Base-by-base conservation (phyloP, 2,113 vertebrate species). In the Microtus richardsoni region DNA sequence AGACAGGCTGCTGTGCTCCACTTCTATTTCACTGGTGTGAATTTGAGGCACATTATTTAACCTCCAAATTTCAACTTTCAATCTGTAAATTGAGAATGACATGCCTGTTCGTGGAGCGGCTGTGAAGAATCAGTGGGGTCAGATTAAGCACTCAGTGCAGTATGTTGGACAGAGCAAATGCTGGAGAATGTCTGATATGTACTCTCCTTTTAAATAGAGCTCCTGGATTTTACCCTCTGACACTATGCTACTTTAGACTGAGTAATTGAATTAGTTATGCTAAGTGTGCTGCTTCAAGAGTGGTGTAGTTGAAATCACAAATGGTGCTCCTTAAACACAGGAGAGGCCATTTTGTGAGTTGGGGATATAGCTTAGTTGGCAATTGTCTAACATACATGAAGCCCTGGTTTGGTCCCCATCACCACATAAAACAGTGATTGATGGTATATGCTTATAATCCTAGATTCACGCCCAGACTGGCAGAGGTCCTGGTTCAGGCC, bases 31-130 rank as follows among this genome's bases (percentile, higher is more conserved):
- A 44, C 39, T 33, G 19, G 5, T 39, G 36, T 68, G 33, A 77
- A n/a, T 28, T 79, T 70, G 62, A 52, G 3, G 41, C n/a, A 62
- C 7, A 0, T 58, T 58, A 41, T n/a, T 78, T 62, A 54, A 36
- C 24, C 71, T 92, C 91, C 19, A 54, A 93, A 68, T 33, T 36
- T 92, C 66, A 4, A 22, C 80, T 96, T 90, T 41, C 39, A 70
- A 21, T 78, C 47, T 79, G 9, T 60, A 64, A 62, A 62, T 17
- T n/a, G 64, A 60, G 30, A 60, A 71, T 62, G 84, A n/a, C 4
- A 91, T 71, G 26, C 41, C 28, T 30, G 5, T 62, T 47, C n/a
- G 21, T 10, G 0, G 68, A 62, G 54, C 54, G 33, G 24, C 10
- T 86, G 30, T 3, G 8, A 93, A 68, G 26, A 47, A 73, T 36